Percentiles rank a stretch among this genome's conserved stretches.
phyloP scores from a whole-genome alignment of 2,113 vertebrate species.

The Damaliscus lunatus region DNA sequence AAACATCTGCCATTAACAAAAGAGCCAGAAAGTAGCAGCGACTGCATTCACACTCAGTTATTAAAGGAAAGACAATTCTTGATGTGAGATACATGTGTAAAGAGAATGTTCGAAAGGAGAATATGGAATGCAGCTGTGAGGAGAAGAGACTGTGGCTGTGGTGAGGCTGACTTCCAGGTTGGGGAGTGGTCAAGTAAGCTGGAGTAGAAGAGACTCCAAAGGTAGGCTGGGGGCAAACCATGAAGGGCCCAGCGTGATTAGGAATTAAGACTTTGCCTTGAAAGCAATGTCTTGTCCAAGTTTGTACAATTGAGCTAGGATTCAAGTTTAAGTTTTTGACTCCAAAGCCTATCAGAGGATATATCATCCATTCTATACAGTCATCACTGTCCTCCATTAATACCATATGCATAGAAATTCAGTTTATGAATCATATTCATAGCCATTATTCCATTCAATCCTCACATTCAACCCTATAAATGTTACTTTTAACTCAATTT shows the following conservation, averaged over 20 bases:
- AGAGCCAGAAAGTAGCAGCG: not conserved
- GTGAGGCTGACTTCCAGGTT: not conserved
- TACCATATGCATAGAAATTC: not conserved
- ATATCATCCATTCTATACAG: not conserved
- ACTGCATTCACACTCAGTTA: not conserved
- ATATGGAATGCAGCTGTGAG: not conserved
- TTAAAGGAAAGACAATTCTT: not conserved
- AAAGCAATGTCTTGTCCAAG: not conserved
- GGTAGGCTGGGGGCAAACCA: not conserved
- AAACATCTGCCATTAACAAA: not conserved
- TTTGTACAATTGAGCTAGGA: not conserved
- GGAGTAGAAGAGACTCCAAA: not conserved
- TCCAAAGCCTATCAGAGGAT: not conserved
- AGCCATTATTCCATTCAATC: not conserved
- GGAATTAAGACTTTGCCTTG: not conserved
- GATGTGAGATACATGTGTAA: not conserved
- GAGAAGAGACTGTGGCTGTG: not conserved
- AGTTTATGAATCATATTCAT: not conserved
- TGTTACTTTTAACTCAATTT: not conserved
- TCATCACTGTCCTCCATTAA: not conserved
- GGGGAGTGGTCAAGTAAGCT: not conserved
- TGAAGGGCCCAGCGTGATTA: not conserved
- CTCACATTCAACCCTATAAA: not conserved
- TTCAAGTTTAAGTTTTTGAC: not conserved
- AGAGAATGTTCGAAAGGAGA: not conserved